Percentiles rank a stretch among this genome's conserved stretches.
phyloP scores from a whole-genome alignment of 2,797 vertebrate species.

The Sebastes cheni region DNA sequence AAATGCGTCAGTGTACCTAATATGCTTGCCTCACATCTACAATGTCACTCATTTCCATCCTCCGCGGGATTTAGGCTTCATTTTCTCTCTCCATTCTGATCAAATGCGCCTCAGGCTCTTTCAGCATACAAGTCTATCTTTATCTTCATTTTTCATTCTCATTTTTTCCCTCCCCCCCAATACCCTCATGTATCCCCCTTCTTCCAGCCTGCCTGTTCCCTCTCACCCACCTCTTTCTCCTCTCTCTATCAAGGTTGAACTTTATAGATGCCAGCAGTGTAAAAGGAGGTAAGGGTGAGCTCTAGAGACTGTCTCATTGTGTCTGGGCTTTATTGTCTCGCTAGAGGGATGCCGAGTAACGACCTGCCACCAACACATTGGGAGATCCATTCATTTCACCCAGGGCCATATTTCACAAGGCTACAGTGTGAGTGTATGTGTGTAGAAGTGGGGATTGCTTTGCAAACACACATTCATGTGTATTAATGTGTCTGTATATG shows the following conservation, averaged over 20 bases:
- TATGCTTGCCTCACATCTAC: constrained; percentile 16
- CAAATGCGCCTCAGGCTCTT: constrained; percentile 43
- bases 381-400: constrained; percentile 75
- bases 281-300: constrained; percentile 71
- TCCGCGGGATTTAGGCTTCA: constrained; percentile 25
- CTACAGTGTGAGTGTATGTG: constrained; percentile 40
- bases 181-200: constrained; percentile 14
- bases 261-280: constrained; percentile 79
- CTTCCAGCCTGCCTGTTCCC: constrained; percentile 9
- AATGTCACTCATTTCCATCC: constrained; percentile 34
- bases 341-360: constrained; percentile 78
- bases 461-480: constrained; percentile 27
- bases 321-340: constrained; percentile 79
- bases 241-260: constrained; percentile 81
- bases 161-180: constrained; percentile 1
- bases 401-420: constrained; percentile 68
- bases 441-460: background rate
- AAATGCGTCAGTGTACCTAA: background rate
- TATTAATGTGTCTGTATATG: constrained; percentile 37
- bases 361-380: constrained; percentile 73
- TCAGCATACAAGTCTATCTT: constrained; percentile 39
- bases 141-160: constrained; percentile 47
- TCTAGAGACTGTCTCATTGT: constrained; percentile 78
- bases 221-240: constrained; percentile 39
- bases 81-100: constrained; percentile 53